Base-by-base conservation (phyloP, 2,113 vertebrate genomes). In the Miniopterus natalensis region DNA sequence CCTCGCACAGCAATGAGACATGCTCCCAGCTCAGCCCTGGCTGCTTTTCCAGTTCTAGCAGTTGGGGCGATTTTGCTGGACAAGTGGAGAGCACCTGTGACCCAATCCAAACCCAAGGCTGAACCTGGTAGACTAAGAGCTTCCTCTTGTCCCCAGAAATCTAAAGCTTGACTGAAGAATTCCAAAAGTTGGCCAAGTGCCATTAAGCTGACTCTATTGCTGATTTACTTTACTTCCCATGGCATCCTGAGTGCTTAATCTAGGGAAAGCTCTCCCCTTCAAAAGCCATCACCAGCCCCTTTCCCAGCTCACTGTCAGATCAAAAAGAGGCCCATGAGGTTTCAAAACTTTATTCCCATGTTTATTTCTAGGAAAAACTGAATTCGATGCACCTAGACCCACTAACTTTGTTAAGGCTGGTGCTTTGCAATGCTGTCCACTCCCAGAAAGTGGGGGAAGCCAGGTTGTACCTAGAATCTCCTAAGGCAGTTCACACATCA, bases 21-120 rank as follows among this genome's bases (percentile, higher is more conserved):
- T 27, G 17, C n/a, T 45, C 25, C 9, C 25, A 79, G 63, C 49
- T 70, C 53, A 53, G 10, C 57, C 57, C 59, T 40, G 45, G 57
- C 78, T 87, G 27, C 75, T 92, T 84, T 78, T 73, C 79, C 63
- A 61, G 79, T 21, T 36, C 80, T 47, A 49, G 27, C 20, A 71
- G 31, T 91, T 87, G 57, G 36, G 66, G 20, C 7, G 29, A 77
- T 87, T 95, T 94, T 85, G 27, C 47, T 85, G 77, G 59, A 21
- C 31, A 84, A 83, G 29, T 61, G 5, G 73, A 89, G 89, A 93
- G 31, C 31, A 89, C 12, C 7, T 63, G 36, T 47, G 79, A 10
- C 47, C 42, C 29, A 73, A 55, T 21, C 78, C 45, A 53, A 94
- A 61, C 29, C 49, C 55, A 65, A n/a, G 7, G 29, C 27, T 66